Evolutionary conservation across 2,113 vertebrate genomes (phyloP).

Genomic region (Pica pica): DNA sequence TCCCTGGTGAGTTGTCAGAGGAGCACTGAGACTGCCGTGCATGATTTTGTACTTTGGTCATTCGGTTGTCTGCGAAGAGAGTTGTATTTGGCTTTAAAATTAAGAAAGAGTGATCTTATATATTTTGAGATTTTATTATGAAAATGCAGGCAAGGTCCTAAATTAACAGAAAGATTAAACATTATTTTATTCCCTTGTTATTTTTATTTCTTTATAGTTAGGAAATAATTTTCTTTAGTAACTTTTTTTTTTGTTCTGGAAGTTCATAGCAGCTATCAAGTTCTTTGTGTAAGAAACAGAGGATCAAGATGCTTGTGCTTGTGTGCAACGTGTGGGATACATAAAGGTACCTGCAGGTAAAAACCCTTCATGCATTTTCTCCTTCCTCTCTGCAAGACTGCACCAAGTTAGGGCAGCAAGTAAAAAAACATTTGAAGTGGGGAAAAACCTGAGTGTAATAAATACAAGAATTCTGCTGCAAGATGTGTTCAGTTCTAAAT

Average conservation of each 20-base stretch:
- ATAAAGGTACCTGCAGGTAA: background rate
- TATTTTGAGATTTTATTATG: background rate
- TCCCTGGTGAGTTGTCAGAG: background rate
- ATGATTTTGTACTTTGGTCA: background rate
- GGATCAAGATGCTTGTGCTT: background rate
- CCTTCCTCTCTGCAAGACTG: background rate
- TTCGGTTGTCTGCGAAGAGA: background rate
- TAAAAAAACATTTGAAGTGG: background rate
- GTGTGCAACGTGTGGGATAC: accelerated
- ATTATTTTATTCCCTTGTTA: background rate
- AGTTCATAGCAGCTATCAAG: background rate
- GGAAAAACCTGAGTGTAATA: background rate
- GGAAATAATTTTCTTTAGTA: background rate
- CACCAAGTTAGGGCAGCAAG: background rate
- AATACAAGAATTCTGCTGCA: background rate
- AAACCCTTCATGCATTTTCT: background rate
- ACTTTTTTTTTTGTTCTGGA: background rate
- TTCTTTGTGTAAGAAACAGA: background rate
- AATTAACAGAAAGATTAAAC: background rate
- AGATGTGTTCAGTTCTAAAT: background rate
- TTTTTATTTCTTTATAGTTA: background rate
- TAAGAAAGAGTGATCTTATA: background rate
- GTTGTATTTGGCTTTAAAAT: background rate
- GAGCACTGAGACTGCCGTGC: background rate
- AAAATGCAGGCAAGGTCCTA: background rate